phyloP scores from a whole-genome alignment of 2,113 vertebrate species.

The Elephas maximus region DNA sequence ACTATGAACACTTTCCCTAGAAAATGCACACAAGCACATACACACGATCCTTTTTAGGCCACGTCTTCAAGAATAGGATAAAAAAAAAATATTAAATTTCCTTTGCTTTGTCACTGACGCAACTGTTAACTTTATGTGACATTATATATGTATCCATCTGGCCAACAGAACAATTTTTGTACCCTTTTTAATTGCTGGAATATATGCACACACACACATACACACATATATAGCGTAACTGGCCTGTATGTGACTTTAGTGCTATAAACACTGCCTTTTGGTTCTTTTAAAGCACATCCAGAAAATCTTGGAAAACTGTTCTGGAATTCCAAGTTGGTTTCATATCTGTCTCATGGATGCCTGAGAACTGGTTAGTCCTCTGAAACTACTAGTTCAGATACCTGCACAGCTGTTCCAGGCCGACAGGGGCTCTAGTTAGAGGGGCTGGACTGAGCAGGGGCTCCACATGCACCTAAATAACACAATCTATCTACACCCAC shows the following conservation, averaged over 20 bases:
- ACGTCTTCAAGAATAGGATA: neutral
- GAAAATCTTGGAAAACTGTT: constrained; percentile 6
- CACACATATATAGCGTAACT: neutral
- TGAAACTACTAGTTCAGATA: neutral
- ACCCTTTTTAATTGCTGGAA: too few relatives aligned
- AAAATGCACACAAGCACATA: neutral
- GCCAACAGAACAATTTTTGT: too few relatives aligned
- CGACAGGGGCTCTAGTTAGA: neutral
- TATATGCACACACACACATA: neutral
- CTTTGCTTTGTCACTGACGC: constrained; percentile 28
- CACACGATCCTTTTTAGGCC: neutral
- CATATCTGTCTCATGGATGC: neutral
- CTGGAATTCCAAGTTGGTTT: neutral
- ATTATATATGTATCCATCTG: neutral
- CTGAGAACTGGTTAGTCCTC: neutral
- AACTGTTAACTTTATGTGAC: neutral
- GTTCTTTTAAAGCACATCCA: constrained; percentile 49
- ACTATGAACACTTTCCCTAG: neutral
- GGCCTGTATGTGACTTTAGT: neutral
- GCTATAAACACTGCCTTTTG: neutral
- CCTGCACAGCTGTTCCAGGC: neutral
- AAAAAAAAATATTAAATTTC: constrained; percentile 48
- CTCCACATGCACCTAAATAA: neutral
- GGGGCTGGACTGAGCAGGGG: neutral
- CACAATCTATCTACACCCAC: neutral